Evolutionary conservation across 2,113 vertebrate species (phyloP), one percentile per base, ranked within the genome.

Genomic region (Uropsilus gracilis): DNA sequence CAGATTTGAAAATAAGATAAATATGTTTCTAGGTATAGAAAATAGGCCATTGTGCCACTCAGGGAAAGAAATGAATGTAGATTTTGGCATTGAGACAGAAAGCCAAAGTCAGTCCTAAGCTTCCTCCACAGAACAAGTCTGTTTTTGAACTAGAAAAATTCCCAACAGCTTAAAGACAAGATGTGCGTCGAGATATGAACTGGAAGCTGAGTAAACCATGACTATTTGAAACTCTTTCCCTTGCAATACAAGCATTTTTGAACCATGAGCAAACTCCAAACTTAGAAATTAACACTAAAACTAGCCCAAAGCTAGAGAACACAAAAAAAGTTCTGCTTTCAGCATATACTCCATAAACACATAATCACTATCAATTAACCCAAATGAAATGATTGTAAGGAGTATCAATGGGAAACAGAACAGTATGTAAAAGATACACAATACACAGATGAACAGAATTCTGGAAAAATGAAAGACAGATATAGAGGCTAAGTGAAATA

Each of bases 221-320:
- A 64, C 61, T 44, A 53, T 64, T 59, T 86, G 7, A 10, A 83
- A 89, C 20, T 73, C 22, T 44, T 73, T 44, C 53, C 26, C 5
- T 34, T 85, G 46, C 17, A 72, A 44, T 24, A 9, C 5, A 53
- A 30, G 0, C 8, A 84, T 89, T 30, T 95, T 68, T 61, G 53
- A 94, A 46, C 72, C 63, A 68, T 59, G 37, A 77, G 32, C 24
- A 86, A 94, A 88, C 1, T 32, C 16, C 32, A 90, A 95, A 85
- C n/a, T 64, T n/a, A 53, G 16, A 95, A 77, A 91, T 63, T 72
- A 59, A 63, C 37, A 39, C 39, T 76, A 71, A 96, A 94, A 44
- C 22, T 32, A 39, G 5, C 28, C 57, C 84, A 89, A 88, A 86
- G 12, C 8, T 37, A 14, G 13, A 24, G 17, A 94, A n/a, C 32